Evolutionary conservation across 2,797 vertebrate genomes (phyloP), one percentile per base, ranked within the genome.

Genomic region (Hephaestus fuliginosus): DNA sequence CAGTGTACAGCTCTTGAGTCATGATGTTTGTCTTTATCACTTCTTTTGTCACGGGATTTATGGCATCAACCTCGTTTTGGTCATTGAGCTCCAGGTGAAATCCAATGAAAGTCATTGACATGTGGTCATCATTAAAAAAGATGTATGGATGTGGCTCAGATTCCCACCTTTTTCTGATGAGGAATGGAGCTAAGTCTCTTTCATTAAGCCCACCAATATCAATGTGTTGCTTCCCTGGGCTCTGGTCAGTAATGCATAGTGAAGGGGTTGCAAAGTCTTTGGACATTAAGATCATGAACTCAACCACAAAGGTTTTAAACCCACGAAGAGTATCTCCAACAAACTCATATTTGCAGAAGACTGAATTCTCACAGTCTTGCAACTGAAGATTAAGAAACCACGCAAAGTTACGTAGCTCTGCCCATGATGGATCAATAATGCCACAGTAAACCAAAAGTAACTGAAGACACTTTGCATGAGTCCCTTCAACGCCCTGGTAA

Each of bases 251-350:
- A 63, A 96, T 97, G 61, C 90, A 93, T 1, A 98, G 92, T 5
- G 97, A 97, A 0, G 97, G 97, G 0, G 97, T 98, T 33, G 97
- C 97, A 58, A 98, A 98, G 87, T 98, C 97, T 60, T 96, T 96
- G 0, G 97, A 97, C 97, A 98, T 98, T 30, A 97, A 78, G 83
- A 98, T 97, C 97, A 98, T 97, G 90, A 98, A 98, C 52, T 94
- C 82, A 4, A 98, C 97, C 0, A 98, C 97, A 83, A 98, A 98
- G 83, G 86, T 95, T 93, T 96, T 98, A 88, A 98, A 98, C 3
- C 97, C 97, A 20, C 13, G 49, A 77, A 98, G 78, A 0, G 94
- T 96, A 88, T 98, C 97, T 28, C 92, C 89, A 33, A 94, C 87
- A 11, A 96, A 92, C 0, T 7, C 10, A 22, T 85, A 67, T 3